Conservation (phyloP, 2,888 invertebrate genomes). For the Leistus spinibarbis region DNA sequence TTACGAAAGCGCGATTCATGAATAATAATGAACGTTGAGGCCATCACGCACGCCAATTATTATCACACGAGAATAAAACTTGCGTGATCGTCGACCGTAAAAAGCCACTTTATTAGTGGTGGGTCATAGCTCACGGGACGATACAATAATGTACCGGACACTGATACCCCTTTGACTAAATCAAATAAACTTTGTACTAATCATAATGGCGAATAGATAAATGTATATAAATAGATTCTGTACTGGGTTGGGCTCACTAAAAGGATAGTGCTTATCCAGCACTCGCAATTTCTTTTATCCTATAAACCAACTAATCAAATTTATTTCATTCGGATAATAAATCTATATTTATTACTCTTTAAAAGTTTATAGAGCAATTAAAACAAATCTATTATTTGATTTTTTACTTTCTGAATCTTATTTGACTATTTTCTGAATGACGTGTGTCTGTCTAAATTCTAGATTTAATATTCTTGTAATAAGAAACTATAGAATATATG, state of each 20-base stretch:
- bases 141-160: background rate
- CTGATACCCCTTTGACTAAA: background rate
- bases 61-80: background rate
- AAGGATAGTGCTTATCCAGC: background rate
- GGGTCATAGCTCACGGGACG: background rate
- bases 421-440: no score
- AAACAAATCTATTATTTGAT: no score
- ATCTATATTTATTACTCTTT: no score
- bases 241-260: background rate
- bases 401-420: no score
- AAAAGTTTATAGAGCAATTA: no score
- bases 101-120: background rate
- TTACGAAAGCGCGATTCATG: background rate
- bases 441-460: no score
- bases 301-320: no score
- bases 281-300: no score
- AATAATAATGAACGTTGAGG: background rate
- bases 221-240: background rate
- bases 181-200: background rate
- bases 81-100: background rate
- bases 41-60: background rate
- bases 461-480: no score
- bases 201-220: background rate
- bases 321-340: no score
- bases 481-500: no score